Percentiles rank a stretch among this genome's conserved stretches.
phyloP scores from a whole-genome alignment of 2,113 vertebrate genomes.

The Aegithalos caudatus region DNA sequence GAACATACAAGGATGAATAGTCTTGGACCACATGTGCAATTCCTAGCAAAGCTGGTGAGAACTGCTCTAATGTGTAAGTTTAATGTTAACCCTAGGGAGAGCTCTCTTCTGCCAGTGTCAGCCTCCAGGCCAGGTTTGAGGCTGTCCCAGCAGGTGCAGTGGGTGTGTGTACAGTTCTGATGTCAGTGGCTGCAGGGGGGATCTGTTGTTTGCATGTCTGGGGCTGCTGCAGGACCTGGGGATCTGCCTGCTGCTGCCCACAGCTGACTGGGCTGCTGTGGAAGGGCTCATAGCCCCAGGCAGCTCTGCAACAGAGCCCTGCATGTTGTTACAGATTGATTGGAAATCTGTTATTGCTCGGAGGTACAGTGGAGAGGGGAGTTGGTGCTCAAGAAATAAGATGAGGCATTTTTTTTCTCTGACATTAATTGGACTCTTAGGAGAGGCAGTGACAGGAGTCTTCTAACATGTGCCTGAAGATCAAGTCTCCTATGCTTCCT shows the following conservation, averaged over 20 bases:
- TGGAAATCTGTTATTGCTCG: not conserved
- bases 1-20: not conserved
- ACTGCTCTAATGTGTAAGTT: not conserved
- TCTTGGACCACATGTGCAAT: not conserved
- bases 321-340: not conserved
- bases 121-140: not conserved
- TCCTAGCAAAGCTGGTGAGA: not conserved
- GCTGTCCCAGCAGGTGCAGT: not conserved
- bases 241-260: not conserved
- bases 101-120: not conserved
- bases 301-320: not conserved
- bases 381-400: not conserved
- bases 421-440: not conserved
- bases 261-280: not conserved
- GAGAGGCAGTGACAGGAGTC: not conserved
- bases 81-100: not conserved
- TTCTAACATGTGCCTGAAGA: not conserved
- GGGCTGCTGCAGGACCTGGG: not conserved
- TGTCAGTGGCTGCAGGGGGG: not conserved
- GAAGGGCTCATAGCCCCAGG: not conserved
- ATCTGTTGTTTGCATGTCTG: not conserved
- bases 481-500: not conserved
- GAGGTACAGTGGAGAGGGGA: not conserved
- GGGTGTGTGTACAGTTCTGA: not conserved
- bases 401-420: not conserved